Base-by-base conservation (phyloP, 2,797 vertebrate species). In the Jordanella pulchra region DNA sequence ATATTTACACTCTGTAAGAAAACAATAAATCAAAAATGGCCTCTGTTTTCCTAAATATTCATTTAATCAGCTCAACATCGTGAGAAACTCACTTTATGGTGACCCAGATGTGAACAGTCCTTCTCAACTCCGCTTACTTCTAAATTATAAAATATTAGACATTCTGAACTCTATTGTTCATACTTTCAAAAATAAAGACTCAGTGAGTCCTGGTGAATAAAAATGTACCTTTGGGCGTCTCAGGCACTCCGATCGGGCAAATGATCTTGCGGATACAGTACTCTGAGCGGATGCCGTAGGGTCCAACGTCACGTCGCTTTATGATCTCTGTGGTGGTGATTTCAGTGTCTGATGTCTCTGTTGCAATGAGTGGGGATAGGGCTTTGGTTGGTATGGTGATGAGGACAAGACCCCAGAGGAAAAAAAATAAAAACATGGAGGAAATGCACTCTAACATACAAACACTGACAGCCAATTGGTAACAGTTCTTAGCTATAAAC, bases 291-390 rank as follows among this genome's bases (percentile, higher is more conserved):
- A 99, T 97, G 71, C 97, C 97, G 0, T 98, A 98, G 0, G 96
- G 97, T 48, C 97, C 97, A 71, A 99, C 98, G 56, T 99, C 98
- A 58, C 97, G 94, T 3, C 98, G 92, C 86, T 99, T 99, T 91
- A 99, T 99, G 90, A 99, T 99, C 95, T 99, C 98, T 1, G 97
- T 99, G 70, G 98, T 99, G 80, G 95, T 99, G 89, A 99, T 99
- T 92, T 99, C 97, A 1, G 96, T 98, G 67, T 99, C 98, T 3
- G 97, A 95, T 1, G 97, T 97, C 94, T 99, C 97, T 99, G 92
- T 86, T 85, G 93, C 78, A 92, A 92, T 89, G 89, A 91, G 89
- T 87, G 88, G 89, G 90, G 91, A 92, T 81, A 93, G 89, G 87
- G 90, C 87, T 91, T 61, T 86, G 86, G 77, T 93, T 92, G 87